These are phyloP conservation scores for Xestia rhomboidea DNA, from an alignment of 2,888 invertebrate species.

Conservation along the genomic window DNA sequence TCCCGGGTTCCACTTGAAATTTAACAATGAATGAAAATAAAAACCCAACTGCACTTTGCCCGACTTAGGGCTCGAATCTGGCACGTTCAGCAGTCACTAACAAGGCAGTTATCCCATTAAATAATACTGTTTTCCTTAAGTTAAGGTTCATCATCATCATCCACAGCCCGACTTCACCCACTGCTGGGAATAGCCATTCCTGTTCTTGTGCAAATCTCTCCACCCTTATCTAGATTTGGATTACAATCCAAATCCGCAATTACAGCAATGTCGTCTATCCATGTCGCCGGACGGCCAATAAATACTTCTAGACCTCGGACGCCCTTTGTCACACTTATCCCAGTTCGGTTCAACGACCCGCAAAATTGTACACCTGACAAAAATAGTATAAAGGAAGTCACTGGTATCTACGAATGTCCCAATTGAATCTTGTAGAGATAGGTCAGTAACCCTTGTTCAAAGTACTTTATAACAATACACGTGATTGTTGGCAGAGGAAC, in stretches of 20 bases:
- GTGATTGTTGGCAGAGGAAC: constrained; percentile 37
- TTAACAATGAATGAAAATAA: neutral
- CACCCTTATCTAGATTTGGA: neutral
- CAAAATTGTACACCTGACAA: neutral
- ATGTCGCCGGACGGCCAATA: neutral
- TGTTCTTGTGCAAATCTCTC: neutral
- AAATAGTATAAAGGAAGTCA: neutral
- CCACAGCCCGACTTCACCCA: neutral
- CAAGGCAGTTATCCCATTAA: too few species aligned
- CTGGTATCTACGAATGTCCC: constrained; percentile 25
- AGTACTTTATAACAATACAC: constrained; percentile 42
- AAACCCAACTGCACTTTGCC: neutral
- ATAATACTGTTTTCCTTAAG: neutral
- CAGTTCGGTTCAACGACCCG: neutral
- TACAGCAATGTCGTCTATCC: neutral
- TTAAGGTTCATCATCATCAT: neutral
- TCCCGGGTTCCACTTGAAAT: too few species aligned
- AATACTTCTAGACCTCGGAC: neutral
- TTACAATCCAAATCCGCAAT: too few species aligned
- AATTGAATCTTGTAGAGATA: constrained; percentile 50
- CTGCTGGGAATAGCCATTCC: neutral
- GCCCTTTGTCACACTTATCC: neutral
- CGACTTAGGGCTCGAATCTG: too few species aligned
- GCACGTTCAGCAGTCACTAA: too few species aligned
- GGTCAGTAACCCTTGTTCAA: constrained; percentile 52